phyloP scores from a whole-genome alignment of 2,888 invertebrate genomes.

The Chouioia cunea region DNA sequence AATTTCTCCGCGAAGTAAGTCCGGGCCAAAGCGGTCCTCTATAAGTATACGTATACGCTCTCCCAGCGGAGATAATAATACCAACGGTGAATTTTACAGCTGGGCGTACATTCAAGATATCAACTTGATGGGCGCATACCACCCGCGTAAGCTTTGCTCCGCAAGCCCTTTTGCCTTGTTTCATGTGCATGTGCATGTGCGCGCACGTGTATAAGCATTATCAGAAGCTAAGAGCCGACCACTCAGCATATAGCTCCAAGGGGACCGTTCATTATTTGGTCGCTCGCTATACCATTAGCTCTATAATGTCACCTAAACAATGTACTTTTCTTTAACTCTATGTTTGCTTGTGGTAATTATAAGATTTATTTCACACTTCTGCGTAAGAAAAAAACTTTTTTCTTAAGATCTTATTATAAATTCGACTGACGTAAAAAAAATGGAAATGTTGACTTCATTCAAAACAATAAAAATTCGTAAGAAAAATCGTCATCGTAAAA shows the following conservation, averaged over 20 bases:
- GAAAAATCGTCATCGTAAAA: too few relatives aligned
- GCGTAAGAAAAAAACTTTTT: too few relatives aligned
- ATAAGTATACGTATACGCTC: neutral
- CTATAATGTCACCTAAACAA: constrained; percentile 58
- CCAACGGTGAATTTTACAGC: constrained; percentile 28
- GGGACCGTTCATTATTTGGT: constrained; percentile 60
- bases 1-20: constrained; percentile 34
- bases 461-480: too few relatives aligned
- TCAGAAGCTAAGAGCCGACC: constrained; percentile 9
- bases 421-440: too few relatives aligned
- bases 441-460: too few relatives aligned
- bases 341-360: too few relatives aligned
- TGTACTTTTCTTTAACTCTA: constrained; percentile 49
- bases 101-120: constrained; percentile 12
- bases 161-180: neutral
- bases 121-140: neutral
- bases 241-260: constrained; percentile 42
- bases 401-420: too few relatives aligned
- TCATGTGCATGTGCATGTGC: neutral
- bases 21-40: constrained; percentile 10
- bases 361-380: too few relatives aligned
- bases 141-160: neutral
- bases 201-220: neutral
- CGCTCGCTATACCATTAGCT: constrained; percentile 56
- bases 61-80: constrained; percentile 27